Percentiles rank a stretch among this genome's conserved stretches.
Conservation (phyloP, 2,888 invertebrate genomes). For the Drosophila cyrtoloma region DNA sequence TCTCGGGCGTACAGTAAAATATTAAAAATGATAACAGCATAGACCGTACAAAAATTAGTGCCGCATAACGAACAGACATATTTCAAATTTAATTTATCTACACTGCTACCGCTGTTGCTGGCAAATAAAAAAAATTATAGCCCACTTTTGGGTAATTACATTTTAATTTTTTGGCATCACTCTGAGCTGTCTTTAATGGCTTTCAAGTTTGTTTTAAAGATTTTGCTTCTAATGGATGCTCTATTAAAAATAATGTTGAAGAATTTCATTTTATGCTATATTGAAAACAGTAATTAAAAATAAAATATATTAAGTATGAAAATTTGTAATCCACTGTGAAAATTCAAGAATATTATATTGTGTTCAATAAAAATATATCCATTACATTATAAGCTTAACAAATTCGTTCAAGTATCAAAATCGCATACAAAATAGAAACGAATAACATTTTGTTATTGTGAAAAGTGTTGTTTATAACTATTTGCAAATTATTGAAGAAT, state of each 20-base stretch:
- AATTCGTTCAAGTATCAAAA: not conserved
- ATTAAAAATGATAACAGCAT: slow-evolving; percentile 68
- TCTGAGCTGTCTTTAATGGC: slow-evolving; percentile 15
- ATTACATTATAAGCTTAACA: not conserved
- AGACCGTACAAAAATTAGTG: slow-evolving; percentile 55
- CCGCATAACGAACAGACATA: slow-evolving; percentile 63
- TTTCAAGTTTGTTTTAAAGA: slow-evolving; percentile 10
- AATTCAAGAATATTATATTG: not conserved
- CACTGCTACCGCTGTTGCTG: slow-evolving; percentile 8
- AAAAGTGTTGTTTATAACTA: not conserved
- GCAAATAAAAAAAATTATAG: slow-evolving; percentile 12
- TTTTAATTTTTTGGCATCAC: slow-evolving; percentile 41
- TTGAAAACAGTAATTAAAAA: not conserved
- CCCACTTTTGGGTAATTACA: slow-evolving; percentile 46
- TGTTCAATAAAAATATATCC: not conserved
- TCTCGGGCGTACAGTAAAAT: slow-evolving; percentile 25
- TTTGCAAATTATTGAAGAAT: not conserved
- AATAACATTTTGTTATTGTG: not conserved
- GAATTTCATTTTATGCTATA: not conserved
- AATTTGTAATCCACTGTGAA: not conserved
- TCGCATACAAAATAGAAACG: not conserved
- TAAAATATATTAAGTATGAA: not conserved
- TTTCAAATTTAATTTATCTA: slow-evolving; percentile 69
- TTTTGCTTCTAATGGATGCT: slow-evolving; percentile 20
- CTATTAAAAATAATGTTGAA: not conserved